Base-by-base conservation (phyloP, 2,797 vertebrate genomes). In the Epinephelus coioides region DNA sequence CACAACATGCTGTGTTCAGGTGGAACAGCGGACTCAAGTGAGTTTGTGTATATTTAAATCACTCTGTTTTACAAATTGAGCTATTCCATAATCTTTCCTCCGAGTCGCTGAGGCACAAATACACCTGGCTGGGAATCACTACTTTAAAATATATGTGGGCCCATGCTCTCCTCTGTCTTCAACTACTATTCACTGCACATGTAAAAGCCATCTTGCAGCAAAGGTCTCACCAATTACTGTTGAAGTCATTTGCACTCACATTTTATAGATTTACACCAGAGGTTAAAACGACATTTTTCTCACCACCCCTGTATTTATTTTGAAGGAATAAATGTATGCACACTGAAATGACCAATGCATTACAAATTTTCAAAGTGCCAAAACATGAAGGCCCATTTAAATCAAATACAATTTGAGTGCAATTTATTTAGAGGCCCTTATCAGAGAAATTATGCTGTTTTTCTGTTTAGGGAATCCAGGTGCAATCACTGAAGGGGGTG, bases 401-500 rank as follows among this genome's bases (percentile, higher is more conserved):
- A 72, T 84, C 57, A 56, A 87, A 84, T 73, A 64, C 38, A 73
- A 69, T 62, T 61, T 67, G 43, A 83, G 69, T 74, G 76, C 85
- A 87, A 88, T 93, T 92, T 85, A 89, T 92, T 93, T 88, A 75
- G 68, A 89, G 76, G 66, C 64, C 49, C 76, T 93, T 92, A 91
- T 93, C 89, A 84, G 89, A 64, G 78, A 49, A 92, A 88, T 92
- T 62, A 89, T 82, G 76, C 78, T 62, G 62, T 84, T 87, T 88
- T 81, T 73, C 67, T 81, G 87, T 87, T 93, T 66, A 53, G 87
- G 79, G 85, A 91, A 82, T 93, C 83, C 88, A 93, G 92, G 90
- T 90, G 87, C 84, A 91, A 82, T 87, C 86, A 87, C 91, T 79
- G 82, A 86, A 86, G 90, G 91, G 85, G 91, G 86, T 92, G 85